Evolutionary conservation across 2,888 invertebrate genomes (phyloP).

Genomic region (Lasiommata megera): DNA sequence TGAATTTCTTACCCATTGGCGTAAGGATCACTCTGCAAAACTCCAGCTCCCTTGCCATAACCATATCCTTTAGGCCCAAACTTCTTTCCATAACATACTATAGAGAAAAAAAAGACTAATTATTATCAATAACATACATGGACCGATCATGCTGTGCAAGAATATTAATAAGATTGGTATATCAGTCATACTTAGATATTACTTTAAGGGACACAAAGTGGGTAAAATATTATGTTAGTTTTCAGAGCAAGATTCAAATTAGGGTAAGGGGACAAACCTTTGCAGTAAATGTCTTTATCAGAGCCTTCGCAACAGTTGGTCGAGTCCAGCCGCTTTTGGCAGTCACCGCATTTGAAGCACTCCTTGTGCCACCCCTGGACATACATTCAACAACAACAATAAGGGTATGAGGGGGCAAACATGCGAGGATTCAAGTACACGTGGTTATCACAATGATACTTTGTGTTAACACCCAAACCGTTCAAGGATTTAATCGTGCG

Average conservation of each 20-base stretch:
- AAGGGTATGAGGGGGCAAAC: slow-evolving; percentile 45
- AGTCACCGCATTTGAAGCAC: slow-evolving; percentile 96
- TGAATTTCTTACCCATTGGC: slow-evolving; percentile 87
- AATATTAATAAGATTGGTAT: slow-evolving; percentile 12
- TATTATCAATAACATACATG: slow-evolving; percentile 24
- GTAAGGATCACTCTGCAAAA: slow-evolving; percentile 93
- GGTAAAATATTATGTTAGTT: slow-evolving; percentile 13
- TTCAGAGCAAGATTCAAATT: slow-evolving; percentile 15
- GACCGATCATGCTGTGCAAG: slow-evolving; percentile 28
- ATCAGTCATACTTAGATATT: slow-evolving; percentile 3
- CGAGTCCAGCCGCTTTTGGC: slow-evolving; percentile 93
- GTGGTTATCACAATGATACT: slow-evolving; percentile 63
- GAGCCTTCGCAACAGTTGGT: slow-evolving; percentile 96
- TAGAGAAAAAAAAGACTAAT: slow-evolving; percentile 59
- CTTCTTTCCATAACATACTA: slow-evolving; percentile 97
- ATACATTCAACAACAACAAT: slow-evolving; percentile 70
- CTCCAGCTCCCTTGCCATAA: slow-evolving; percentile 97
- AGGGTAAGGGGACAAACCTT: slow-evolving; percentile 84
- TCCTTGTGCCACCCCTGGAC: slow-evolving; percentile 94
- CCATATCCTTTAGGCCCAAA: slow-evolving; percentile 99
- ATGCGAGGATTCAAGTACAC: slow-evolving; percentile 61
- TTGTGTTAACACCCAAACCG: slow-evolving; percentile 57
- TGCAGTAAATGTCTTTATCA: slow-evolving; percentile 98
- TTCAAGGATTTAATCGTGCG: slow-evolving; percentile 10
- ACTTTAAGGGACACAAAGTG: slow-evolving; percentile 1